These are phyloP conservation scores for Clunio marinus DNA, from an alignment of 2,888 invertebrate genomes.

Conservation along the genomic window DNA sequence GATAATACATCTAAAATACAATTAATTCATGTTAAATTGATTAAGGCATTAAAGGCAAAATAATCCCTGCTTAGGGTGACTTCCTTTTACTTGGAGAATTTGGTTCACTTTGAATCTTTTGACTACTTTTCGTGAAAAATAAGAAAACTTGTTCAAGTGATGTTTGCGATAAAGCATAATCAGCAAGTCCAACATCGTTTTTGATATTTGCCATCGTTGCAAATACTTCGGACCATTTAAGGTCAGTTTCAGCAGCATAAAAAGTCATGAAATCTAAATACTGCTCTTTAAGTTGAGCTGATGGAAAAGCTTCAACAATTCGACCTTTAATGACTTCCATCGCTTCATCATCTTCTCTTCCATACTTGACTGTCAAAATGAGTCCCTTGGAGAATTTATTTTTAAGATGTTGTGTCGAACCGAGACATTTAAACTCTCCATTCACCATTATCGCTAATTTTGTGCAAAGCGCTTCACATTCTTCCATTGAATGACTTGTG, in stretches of 20 bases:
- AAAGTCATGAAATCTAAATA: conserved; percentile 63
- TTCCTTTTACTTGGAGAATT: too few species aligned
- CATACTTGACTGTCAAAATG: conserved; percentile 49
- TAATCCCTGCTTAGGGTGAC: too few species aligned
- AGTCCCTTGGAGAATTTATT: conserved; percentile 60
- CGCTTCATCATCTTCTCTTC: neutral
- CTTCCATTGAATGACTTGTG: conserved; percentile 84
- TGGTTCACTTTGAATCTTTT: too few species aligned
- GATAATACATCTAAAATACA: too few species aligned
- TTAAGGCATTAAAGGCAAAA: too few species aligned
- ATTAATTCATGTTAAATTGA: too few species aligned
- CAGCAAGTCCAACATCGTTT: conserved; percentile 59
- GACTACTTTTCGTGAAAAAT: conserved; percentile 57
- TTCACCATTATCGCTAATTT: conserved; percentile 78
- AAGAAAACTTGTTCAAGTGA: conserved; percentile 75
- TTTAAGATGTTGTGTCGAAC: conserved; percentile 71
- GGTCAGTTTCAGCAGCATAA: conserved; percentile 53
- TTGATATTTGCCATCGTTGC: conserved; percentile 62
- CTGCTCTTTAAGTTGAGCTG: conserved; percentile 51
- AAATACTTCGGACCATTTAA: conserved; percentile 62
- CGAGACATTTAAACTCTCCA: conserved; percentile 69
- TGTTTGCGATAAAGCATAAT: conserved; percentile 76
- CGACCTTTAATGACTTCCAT: conserved; percentile 1
- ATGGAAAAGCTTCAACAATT: neutral
- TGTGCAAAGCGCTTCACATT: conserved; percentile 78